Evolutionary conservation across 2,888 invertebrate genomes (phyloP), one percentile per base, ranked within the genome.

Genomic region (Leptinotarsa tumamoca): DNA sequence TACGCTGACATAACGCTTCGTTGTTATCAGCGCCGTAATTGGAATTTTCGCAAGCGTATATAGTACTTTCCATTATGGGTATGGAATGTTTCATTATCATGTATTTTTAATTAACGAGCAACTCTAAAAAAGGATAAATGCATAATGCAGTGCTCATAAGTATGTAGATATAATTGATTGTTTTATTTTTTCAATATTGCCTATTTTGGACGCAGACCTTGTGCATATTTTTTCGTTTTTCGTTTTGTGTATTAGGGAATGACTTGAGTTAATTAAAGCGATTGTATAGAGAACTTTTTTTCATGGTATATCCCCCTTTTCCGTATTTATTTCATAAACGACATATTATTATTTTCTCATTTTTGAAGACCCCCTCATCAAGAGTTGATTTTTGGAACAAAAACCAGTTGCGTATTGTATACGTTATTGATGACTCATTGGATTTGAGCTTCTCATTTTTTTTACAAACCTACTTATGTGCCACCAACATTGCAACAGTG

Each of bases 1-100:
- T 27, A 69, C 43, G 43, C 56, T 56, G 27, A 56, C 54, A 56
- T 33, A 69, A 69, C 69, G 69, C 54, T 69, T 10, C 69, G 67
- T 73, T 73, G 67, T 73, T 73, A 68, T 54, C 67, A 68, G 27
- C 43, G 13, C 17, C 66, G 33, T 67, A 73, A 68, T 73, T 73
- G 56, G 67, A 73, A 68, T 23, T 58, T 66, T 72, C 52, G 67
- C 72, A 54, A 67, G 67, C 54, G 18, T 58, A 68, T 73, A 43
- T 43, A 43, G 43, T 67, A 73, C 56, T 61, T 73, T 50, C 72
- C 68, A 69, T 68, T 33, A 68, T 68, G 43, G 68, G 68, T 56
- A 23, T 0, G 23, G 27, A 21, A 17, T 23, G 5, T 58, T 23
- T 58, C 23, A 23, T 58, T 58, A 58, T 69, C 56, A 69, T 56